A percentile compares a stretch with the other conserved stretches of the same genome.
Conservation (phyloP, 1,140 invertebrate genomes). For the Drosophila navojoa region DNA sequence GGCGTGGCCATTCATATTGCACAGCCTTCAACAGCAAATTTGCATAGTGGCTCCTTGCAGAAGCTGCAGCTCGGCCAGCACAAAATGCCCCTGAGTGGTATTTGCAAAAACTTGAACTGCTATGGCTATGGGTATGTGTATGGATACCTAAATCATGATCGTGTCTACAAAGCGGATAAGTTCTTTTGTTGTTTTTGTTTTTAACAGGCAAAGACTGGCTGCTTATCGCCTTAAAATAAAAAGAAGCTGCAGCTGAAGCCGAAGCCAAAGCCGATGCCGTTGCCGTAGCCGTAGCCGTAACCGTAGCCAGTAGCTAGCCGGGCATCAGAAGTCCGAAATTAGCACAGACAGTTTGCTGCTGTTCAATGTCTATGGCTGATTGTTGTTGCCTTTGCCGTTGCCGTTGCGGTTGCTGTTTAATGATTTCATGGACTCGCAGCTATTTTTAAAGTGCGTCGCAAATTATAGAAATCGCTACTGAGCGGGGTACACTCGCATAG, state of each 20-base stretch:
- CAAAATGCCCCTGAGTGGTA: slow-evolving; percentile 71
- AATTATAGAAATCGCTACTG: slow-evolving; percentile 81
- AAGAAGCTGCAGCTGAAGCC: slow-evolving; percentile 34
- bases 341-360: slow-evolving; percentile 66
- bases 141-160: slow-evolving; percentile 37
- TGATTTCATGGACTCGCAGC: slow-evolving; percentile 49
- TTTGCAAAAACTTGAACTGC: slow-evolving; percentile 53
- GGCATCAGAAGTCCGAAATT: slow-evolving; percentile 71
- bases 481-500: slow-evolving; percentile 20
- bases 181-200: slow-evolving; percentile 6
- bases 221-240: slow-evolving; percentile 53
- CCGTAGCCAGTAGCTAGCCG: slow-evolving; percentile 56
- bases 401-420: neutral
- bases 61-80: slow-evolving; percentile 28
- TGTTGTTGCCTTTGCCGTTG: slow-evolving; percentile 6
- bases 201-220: slow-evolving; percentile 22
- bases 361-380: slow-evolving; percentile 22
- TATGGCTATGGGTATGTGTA: slow-evolving; percentile 12
- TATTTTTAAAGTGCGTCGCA: slow-evolving; percentile 78
- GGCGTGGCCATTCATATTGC: slow-evolving; percentile 59
- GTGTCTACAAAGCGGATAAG: slow-evolving; percentile 63
- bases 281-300: slow-evolving; percentile 10
- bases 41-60: slow-evolving; percentile 49
- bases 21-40: slow-evolving; percentile 51
- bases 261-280: slow-evolving; percentile 10